Evolutionary conservation across 1,140 invertebrate species (phyloP), one percentile per base, ranked within the genome.

Genomic region (Adoxophyes honmai): DNA sequence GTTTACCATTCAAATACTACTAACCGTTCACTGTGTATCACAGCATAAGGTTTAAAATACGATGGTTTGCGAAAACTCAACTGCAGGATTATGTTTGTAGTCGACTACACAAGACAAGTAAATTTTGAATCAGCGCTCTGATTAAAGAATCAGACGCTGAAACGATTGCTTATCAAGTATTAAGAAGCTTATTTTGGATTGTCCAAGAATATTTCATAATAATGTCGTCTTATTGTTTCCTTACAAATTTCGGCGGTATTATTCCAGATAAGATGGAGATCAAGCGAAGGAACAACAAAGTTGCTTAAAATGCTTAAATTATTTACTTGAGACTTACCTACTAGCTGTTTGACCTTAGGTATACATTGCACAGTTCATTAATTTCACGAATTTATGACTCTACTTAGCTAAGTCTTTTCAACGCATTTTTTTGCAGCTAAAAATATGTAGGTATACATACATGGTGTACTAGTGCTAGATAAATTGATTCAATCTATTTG

Each of bases 141-240:
- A 81, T 81, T 78, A 78, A 78, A 78, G 67, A 78, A 78, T 74
- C 70, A 75, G 70, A 72, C 68, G 68, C 38, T 75, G 75, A 78
- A 78, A 73, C 66, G 75, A 78, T 78, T 78, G 72, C 71, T 75
- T 78, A 73, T 77, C 70, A 79, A 79, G 74, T 73, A 78, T 74
- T 75, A 75, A 80, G 66, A 59, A 58, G 64, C 61, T 75, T 79
- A 73, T 79, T 78, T 78, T 63, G 59, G 59, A 71, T 81, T 75
- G 75, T 76, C 71, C 68, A 61, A 62, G 63, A 70, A 75, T 75
- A 78, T 77, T 77, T 74, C 62, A 75, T 78, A 73, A 73, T 75
- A 69, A 66, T 64, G 56, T 64, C 68, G 38, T 64, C 39, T 72
- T 72, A 66, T 69, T 67, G 56, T 71, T 63, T 61, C 38, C 51